phyloP scores from a whole-genome alignment of 2,888 invertebrate genomes.

The Lordiphosa fenestrarum region DNA sequence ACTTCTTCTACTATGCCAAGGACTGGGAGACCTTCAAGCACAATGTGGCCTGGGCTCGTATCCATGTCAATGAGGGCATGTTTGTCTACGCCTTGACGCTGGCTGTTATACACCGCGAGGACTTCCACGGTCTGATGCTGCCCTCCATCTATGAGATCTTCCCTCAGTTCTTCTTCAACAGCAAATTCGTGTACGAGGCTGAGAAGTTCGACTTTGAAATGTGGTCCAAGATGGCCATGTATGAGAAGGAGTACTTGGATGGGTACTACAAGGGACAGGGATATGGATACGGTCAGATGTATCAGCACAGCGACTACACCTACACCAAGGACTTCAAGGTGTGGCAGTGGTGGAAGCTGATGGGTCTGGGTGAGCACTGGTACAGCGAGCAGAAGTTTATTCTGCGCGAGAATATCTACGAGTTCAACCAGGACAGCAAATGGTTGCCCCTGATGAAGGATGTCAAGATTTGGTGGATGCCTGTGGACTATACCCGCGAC shows the following conservation, averaged over 20 bases:
- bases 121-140: slow-evolving; percentile 84
- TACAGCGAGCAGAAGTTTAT: slow-evolving; percentile 62
- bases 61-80: slow-evolving; percentile 85
- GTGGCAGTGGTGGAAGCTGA: slow-evolving; percentile 77
- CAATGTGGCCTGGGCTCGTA: slow-evolving; percentile 85
- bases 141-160: slow-evolving; percentile 88
- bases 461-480: slow-evolving; percentile 71
- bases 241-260: slow-evolving; percentile 71
- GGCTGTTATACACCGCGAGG: slow-evolving; percentile 84
- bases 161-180: slow-evolving; percentile 87
- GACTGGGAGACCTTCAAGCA: slow-evolving; percentile 86
- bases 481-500: slow-evolving; percentile 83
- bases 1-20: slow-evolving; percentile 86
- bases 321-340: slow-evolving; percentile 75
- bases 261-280: slow-evolving; percentile 62
- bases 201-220: slow-evolving; percentile 82
- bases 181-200: slow-evolving; percentile 85
- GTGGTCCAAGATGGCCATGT: slow-evolving; percentile 80
- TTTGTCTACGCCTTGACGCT: slow-evolving; percentile 85
- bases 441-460: slow-evolving; percentile 62
- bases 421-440: slow-evolving; percentile 60
- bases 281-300: slow-evolving; percentile 31
- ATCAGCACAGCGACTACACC: slow-evolving; percentile 53
- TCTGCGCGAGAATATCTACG: slow-evolving; percentile 69
- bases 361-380: slow-evolving; percentile 73